Evolutionary conservation across 2,797 vertebrate genomes (phyloP), one percentile per base, ranked within the genome.

Genomic region (Sebastes vulpes): DNA sequence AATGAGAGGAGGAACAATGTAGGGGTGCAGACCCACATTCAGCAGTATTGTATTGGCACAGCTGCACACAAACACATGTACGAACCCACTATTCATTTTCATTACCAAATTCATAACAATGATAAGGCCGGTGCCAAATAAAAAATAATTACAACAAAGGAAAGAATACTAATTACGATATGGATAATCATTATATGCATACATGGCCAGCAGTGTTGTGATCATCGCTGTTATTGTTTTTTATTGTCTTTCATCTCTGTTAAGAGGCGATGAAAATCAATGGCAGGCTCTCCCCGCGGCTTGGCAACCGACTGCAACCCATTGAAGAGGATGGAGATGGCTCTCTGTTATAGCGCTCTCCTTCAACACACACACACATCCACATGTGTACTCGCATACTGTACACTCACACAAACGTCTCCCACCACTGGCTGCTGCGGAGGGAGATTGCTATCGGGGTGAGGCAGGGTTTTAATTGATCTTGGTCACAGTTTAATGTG

Each of bases 391-490:
- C 18, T 50, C 18, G 3, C 46, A n/a, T 50, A 50, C 46, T 50
- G 46, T 50, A 50, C 57, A 64, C 59, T 18, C 65, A 69, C 67
- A 81, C 85, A 83, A 77, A 81, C 77, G 77, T 78, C 84, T 85
- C 79, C 80, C 90, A 90, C 91, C 88, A 86, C 64, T 92, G 92
- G 88, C 86, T 90, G 90, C 87, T 81, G 86, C 64, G 52, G 78
- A 93, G 89, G 86, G 91, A 95, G 96, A 97, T 96, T 81, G 87
- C 87, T 93, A 96, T 96, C 96, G 9, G 89, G 86, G 82, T 81
- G 85, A 93, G 86, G 90, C 80, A 73, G 91, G 87, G 86, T 92
- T 96, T 96, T 96, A 97, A 97, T 96, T 96, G 96, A 97, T 97
- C 95, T 96, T 90, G 90, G 96, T 96, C 95, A 96, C 91, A 94